Conservation (phyloP, 2,888 invertebrate species). For the Thera britannica region DNA sequence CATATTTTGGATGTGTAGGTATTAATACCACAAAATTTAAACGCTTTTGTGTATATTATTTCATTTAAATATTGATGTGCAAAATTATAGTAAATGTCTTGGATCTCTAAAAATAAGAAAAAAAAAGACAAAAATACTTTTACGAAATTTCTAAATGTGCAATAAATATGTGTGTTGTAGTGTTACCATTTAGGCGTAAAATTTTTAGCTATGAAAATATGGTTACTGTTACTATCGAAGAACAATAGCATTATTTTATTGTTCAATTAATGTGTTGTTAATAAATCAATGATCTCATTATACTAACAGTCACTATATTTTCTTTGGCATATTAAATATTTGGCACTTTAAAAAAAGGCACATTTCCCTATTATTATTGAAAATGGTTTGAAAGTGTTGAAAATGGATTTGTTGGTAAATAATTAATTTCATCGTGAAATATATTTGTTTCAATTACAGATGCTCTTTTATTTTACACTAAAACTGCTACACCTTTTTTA, state of each 20-base stretch:
- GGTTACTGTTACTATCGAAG: slow-evolving; percentile 53
- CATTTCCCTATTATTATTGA: slow-evolving; percentile 83
- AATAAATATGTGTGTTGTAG: slow-evolving; percentile 86
- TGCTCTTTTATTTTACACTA: slow-evolving; percentile 64
- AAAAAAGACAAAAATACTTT: slow-evolving; percentile 83
- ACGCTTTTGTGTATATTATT: slow-evolving; percentile 84
- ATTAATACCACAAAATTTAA: slow-evolving; percentile 79
- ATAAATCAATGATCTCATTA: slow-evolving; percentile 76
- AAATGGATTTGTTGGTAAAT: slow-evolving; percentile 85
- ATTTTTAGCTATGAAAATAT: slow-evolving; percentile 70
- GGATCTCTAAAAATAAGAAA: slow-evolving; percentile 83
- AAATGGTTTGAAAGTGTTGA: slow-evolving; percentile 84
- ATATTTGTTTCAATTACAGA: slow-evolving; percentile 83
- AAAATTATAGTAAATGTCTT: slow-evolving; percentile 85
- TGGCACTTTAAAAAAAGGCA: slow-evolving; percentile 84
- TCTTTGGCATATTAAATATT: slow-evolving; percentile 77
- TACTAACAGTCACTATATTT: slow-evolving; percentile 66
- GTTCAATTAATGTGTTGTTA: slow-evolving; percentile 61
- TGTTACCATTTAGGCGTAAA: slow-evolving; percentile 84
- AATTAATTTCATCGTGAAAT: slow-evolving; percentile 85
- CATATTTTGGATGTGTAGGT: slow-evolving; percentile 81
- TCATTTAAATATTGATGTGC: slow-evolving; percentile 81
- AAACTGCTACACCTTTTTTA: neutral
- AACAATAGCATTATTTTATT: slow-evolving; percentile 47
- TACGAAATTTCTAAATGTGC: slow-evolving; percentile 85